Base-by-base conservation (phyloP, 2,888 invertebrate genomes). In the Lamellibrachia columna region DNA sequence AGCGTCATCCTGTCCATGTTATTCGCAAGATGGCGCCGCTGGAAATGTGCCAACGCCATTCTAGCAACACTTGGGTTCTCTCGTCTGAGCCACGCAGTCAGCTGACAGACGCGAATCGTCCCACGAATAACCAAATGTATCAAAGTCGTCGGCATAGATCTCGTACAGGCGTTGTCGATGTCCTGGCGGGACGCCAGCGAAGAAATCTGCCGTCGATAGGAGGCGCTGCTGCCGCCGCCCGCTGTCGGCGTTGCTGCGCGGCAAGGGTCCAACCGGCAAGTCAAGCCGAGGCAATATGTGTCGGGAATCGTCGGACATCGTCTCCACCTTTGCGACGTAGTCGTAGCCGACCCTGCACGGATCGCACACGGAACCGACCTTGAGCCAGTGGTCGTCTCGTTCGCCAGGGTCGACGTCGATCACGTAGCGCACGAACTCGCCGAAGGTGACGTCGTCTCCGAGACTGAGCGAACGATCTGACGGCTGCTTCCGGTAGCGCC, bases 341-440 rank as follows among this genome's bases (percentile, higher is more conserved):
- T 93, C 92, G 90, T 93, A 93, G 22, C 92, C 92, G n/a, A 93
- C 90, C 11, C 91, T 15, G 53, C 93, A 93, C 52, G 93, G 91
- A 28, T 90, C 28, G 91, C 93, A 93, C 15, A 93, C 91, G 15
- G 91, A 58, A 75, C 40, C 90, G 40, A 75, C 60, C 9, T 90
- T 92, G 52, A 53, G 90, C 93, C 92, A 92, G 90, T 93, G 93
- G 2, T 92, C 91, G 90, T 93, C 22, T 3, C 0, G 22, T 6
- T 22, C 6, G 4, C 15, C 22, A 15, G 75, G 75, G 4, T 22
- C 22, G 6, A 22, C 75, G 91, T 93, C 92, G 58, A 90, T 90
- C 15, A 93, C 22, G 28, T 90, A 93, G 6, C 90, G 60, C 40
- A 92, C 91, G 91, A 93, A 93, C 53, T 93, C 92, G 28, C n/a